Evolutionary conservation across 1,140 invertebrate genomes (phyloP).

Genomic region (Orius laevigatus): DNA sequence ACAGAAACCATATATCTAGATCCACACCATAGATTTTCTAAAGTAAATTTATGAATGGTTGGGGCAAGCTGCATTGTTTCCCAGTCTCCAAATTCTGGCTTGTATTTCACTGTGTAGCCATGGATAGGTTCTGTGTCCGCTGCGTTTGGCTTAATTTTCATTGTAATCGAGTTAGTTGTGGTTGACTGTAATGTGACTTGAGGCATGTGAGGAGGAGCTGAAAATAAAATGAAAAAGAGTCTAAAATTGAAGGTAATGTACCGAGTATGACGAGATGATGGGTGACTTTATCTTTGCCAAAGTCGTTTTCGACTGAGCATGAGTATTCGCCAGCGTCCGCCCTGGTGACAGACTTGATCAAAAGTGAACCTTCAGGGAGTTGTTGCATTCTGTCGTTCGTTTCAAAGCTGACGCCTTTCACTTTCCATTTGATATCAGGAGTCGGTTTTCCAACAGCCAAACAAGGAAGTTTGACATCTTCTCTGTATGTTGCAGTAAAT

Average conservation of each 20-base stretch:
- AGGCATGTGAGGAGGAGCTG: slow-evolving; percentile 69
- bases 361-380: slow-evolving; percentile 72
- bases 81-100: slow-evolving; percentile 85
- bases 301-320: slow-evolving; percentile 83
- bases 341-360: slow-evolving; percentile 73
- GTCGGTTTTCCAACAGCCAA: slow-evolving; percentile 75
- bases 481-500: slow-evolving; percentile 75
- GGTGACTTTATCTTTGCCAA: slow-evolving; percentile 80
- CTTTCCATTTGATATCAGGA: slow-evolving; percentile 77
- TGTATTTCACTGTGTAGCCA: slow-evolving; percentile 82
- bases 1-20: slow-evolving; percentile 84
- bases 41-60: slow-evolving; percentile 61
- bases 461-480: slow-evolving; percentile 80
- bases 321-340: slow-evolving; percentile 81
- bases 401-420: slow-evolving; percentile 44
- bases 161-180: slow-evolving; percentile 64
- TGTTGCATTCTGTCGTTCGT: slow-evolving; percentile 62
- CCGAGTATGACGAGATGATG: slow-evolving; percentile 75
- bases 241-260: slow-evolving; percentile 26
- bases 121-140: slow-evolving; percentile 57
- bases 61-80: slow-evolving; percentile 61
- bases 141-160: slow-evolving; percentile 60
- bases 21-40: slow-evolving; percentile 76
- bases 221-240: slow-evolving; percentile 16
- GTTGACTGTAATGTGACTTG: slow-evolving; percentile 61